Evolutionary conservation across 1,140 invertebrate species (phyloP), one percentile per base, ranked within the genome.

Genomic region (Drosophila baimaii): DNA sequence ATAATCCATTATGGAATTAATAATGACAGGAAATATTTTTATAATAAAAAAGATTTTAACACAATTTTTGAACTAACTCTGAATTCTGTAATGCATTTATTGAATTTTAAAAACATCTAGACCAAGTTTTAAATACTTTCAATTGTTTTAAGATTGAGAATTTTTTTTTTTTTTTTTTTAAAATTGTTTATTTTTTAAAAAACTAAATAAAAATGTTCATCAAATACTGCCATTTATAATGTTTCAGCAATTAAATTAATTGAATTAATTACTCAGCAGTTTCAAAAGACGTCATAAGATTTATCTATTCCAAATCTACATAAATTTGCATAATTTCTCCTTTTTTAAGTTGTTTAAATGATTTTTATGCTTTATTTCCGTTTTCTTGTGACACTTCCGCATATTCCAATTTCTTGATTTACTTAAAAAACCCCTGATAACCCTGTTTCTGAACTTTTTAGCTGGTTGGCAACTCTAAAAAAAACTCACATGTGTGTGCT

Each of bases 401-500:
- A 21, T 19, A 21, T 52, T 19, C 0, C 7, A 33, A 5, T 21
- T 9, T 2, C 13, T 9, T 15, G 3, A 5, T 8, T 51, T 19
- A 3, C 8, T 15, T 8, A 3, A 13, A 3, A 19, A 9, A 8
- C 29, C 13, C 3, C 5, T 57, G 68, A 39, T 51, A 69, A 33
- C 35, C 23, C 33, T 41, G 15, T 5, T 6, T 9, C 2, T n/a
- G n/a, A 29, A 56, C 4, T 5, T 27, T 23, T 10, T 7, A 29
- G 31, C 19, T 17, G 8, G 1, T 1, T 19, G 49, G 41, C 65
- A 71, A 39, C 49, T 69, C 33, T 69, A 27, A 15, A 35, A 15
- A 35, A 41, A 68, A 77, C 73, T 77, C 63, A 77, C 73, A 68
- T 77, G 54, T 56, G 56, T 70, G 58, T 66, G 39, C 51, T 59